Base-by-base conservation (phyloP, 1,140 invertebrate species). In the Zophobas morio region DNA sequence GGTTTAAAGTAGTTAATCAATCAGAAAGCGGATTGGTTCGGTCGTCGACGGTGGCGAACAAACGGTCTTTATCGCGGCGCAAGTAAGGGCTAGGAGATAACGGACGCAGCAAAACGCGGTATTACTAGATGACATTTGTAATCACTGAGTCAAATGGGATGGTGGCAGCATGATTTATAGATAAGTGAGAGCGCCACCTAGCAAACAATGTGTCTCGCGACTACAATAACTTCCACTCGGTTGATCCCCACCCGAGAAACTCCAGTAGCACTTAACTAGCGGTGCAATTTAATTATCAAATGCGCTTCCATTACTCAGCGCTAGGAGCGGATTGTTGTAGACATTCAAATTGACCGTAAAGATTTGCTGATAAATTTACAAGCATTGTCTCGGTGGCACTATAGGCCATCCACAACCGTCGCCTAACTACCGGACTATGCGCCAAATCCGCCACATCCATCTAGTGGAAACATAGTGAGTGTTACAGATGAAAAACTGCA, bases 111-210 rank as follows among this genome's bases (percentile, higher is more conserved):
- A 76, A 75, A 77, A 70, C 79, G 70, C 75, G 53, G 79, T 79
- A 81, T 82, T 79, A 79, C 78, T 60, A 79, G 81, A 82, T 83
- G 82, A 83, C 81, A 83, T 79, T 82, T 76, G 80, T 80, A 83
- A 83, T 83, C 79, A 83, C 78, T 76, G 54, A 81, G 79, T 81
- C 81, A 80, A 78, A 82, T 82, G 72, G 80, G 75, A 78, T 79
- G 79, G 78, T 79, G 79, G 79, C 75, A 77, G 70, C 60, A 79
- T 83, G 82, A 83, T 83, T 83, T 81, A 83, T 83, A 78, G 79
- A 70, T 53, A 76, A 46, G 63, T 77, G 75, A 77, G 75, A 80
- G 63, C 80, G 75, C 53, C 81, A 80, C 77, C 81, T 82, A 77
- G 57, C 47, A 57, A 57, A 82, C 79, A 82, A 82, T 82, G 81